A percentile compares a stretch with the other conserved stretches of the same genome.
Conservation (phyloP, 2,113 vertebrate species). For the Triplophysa tibetana region DNA sequence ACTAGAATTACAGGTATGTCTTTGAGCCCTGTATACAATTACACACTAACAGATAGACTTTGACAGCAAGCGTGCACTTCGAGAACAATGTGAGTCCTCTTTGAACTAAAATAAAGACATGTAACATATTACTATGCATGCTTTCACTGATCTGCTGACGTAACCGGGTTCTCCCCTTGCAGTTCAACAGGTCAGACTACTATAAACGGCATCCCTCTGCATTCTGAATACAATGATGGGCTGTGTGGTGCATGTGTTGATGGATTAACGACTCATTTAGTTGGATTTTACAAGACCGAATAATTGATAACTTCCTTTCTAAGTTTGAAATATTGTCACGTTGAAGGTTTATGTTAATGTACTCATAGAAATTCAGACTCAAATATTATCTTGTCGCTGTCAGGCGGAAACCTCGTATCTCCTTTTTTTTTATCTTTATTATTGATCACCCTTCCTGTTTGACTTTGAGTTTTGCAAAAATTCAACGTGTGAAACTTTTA, state of each 20-base stretch:
- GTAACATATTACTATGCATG: neutral
- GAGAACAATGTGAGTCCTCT: slow-evolving; percentile 6
- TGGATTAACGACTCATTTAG: too few relatives aligned
- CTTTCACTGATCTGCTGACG: slow-evolving; percentile 9
- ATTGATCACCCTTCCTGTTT: too few relatives aligned
- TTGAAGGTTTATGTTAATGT: neutral
- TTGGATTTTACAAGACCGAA: too few relatives aligned
- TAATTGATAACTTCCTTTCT: too few relatives aligned
- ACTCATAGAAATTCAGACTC: neutral
- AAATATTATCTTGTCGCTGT: neutral
- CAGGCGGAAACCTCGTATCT: too few relatives aligned
- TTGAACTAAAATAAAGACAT: slow-evolving; percentile 15
- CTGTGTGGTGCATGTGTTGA: too few relatives aligned
- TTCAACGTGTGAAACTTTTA: too few relatives aligned
- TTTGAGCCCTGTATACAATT: neutral
- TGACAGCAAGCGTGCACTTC: neutral
- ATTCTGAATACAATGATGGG: slow-evolving; percentile 1
- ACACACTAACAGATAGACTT: slow-evolving; percentile 11
- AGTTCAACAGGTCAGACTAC: slow-evolving; percentile 19
- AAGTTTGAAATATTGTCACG: too few relatives aligned
- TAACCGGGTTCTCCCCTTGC: slow-evolving; percentile 17
- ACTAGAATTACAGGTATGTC: neutral
- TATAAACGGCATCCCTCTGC: slow-evolving; percentile 28
- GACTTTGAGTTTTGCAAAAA: too few relatives aligned
- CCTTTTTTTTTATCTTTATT: too few relatives aligned